phyloP scores from a whole-genome alignment of 2,113 vertebrate species.

The Nyctibius bracteatus region DNA sequence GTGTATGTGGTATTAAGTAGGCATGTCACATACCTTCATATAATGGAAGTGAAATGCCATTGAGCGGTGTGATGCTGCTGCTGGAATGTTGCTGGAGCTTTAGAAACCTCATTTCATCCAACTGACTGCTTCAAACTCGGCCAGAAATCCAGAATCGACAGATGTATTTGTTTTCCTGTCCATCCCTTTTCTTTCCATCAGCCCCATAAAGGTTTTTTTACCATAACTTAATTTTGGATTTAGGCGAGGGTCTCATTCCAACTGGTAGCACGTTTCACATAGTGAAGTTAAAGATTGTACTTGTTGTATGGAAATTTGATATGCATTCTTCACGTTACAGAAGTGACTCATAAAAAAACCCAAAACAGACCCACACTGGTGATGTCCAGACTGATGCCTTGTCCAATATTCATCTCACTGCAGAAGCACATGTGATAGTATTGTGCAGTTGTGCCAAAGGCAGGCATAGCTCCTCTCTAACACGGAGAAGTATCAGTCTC shows the following conservation, averaged over 20 bases:
- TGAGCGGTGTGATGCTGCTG: not conserved
- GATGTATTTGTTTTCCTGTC: not conserved
- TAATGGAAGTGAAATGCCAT: not conserved
- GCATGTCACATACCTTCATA: not conserved
- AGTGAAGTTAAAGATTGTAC: not conserved
- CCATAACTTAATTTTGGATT: not conserved
- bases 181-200: not conserved
- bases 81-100: not conserved
- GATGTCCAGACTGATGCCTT: not conserved
- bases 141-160: not conserved
- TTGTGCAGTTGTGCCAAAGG: not conserved
- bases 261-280: not conserved
- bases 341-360: not conserved
- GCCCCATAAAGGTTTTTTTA: not conserved
- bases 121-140: not conserved
- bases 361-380: too few species aligned
- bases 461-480: not conserved
- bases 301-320: not conserved
- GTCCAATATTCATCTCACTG: not conserved
- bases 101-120: not conserved
- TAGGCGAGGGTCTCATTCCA: not conserved
- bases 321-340: not conserved
- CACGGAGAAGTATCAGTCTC: not conserved
- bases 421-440: not conserved
- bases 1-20: not conserved